phyloP scores from a whole-genome alignment of 2,113 vertebrate genomes.

The Epinephelus lanceolatus region DNA sequence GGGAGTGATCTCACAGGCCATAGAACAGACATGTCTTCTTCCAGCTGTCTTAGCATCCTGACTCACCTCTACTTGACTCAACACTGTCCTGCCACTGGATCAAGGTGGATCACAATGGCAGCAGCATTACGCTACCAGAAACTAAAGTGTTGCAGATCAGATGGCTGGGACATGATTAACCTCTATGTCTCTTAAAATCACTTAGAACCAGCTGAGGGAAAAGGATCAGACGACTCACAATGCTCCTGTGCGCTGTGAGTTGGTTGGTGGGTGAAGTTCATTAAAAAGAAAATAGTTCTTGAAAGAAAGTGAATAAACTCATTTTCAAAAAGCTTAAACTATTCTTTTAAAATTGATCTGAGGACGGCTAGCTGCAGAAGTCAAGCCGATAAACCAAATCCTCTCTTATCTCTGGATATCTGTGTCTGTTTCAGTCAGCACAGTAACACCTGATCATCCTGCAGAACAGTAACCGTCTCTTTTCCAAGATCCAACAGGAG shows the following conservation, averaged over 20 bases:
- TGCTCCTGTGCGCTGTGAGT: too few relatives aligned
- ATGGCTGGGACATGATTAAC: too few relatives aligned
- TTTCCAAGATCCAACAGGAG: slow-evolving; percentile 9
- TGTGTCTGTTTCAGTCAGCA: slow-evolving; percentile 30
- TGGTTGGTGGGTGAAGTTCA: too few relatives aligned
- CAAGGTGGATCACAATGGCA: too few relatives aligned
- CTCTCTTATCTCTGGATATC: slow-evolving; percentile 29
- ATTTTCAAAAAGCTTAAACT: background rate
- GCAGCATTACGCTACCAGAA: too few relatives aligned
- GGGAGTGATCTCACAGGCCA: background rate
- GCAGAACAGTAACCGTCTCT: slow-evolving; percentile 13
- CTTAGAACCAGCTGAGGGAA: too few relatives aligned
- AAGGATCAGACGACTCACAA: too few relatives aligned
- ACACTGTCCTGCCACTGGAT: background rate
- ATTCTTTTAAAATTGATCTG: slow-evolving; percentile 2
- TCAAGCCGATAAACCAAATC: slow-evolving; percentile 6
- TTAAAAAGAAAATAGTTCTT: too few relatives aligned
- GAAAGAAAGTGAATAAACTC: background rate
- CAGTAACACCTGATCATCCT: slow-evolving; percentile 19
- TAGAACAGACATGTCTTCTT: too few relatives aligned
- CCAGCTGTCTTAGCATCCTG: background rate
- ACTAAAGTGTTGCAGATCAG: background rate
- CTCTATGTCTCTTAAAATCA: too few relatives aligned
- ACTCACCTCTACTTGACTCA: background rate
- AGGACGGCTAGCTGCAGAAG: background rate